A percentile compares a stretch with the other conserved stretches of the same genome.
These are phyloP conservation scores for Tachina fera DNA, from an alignment of 2,888 invertebrate genomes.

Conservation along the genomic window DNA sequence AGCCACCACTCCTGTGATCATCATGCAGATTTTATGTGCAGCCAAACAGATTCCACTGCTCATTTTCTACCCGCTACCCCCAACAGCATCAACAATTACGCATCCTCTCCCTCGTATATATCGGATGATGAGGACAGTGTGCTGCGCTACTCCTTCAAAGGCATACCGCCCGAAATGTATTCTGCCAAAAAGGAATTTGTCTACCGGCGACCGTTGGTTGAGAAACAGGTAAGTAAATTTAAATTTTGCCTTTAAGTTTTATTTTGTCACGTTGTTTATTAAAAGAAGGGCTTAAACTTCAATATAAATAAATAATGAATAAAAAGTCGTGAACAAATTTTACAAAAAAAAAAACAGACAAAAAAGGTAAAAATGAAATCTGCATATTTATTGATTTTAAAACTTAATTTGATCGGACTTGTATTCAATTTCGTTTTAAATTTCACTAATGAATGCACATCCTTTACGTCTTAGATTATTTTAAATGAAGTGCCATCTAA, in stretches of 20 bases:
- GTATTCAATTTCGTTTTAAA: slow-evolving; percentile 57
- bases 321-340: neutral
- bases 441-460: slow-evolving; percentile 51
- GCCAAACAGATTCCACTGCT: slow-evolving; percentile 41
- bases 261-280: neutral
- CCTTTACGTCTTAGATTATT: neutral
- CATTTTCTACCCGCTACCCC: slow-evolving; percentile 60
- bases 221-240: slow-evolving; percentile 77
- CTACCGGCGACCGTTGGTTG: slow-evolving; percentile 77
- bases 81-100: slow-evolving; percentile 33
- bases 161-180: slow-evolving; percentile 79
- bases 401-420: slow-evolving; percentile 65
- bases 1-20: slow-evolving; percentile 65
- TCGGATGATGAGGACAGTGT: slow-evolving; percentile 71
- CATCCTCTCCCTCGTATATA: slow-evolving; percentile 42
- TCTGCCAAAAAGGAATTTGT: slow-evolving; percentile 79
- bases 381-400: slow-evolving; percentile 66
- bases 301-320: neutral
- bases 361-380: slow-evolving; percentile 21
- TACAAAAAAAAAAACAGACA: neutral
- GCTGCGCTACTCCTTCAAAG: slow-evolving; percentile 78
- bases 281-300: slow-evolving; percentile 50
- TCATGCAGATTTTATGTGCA: slow-evolving; percentile 58
- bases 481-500: neutral
- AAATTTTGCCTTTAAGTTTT: neutral